Conservation (phyloP, 2,888 invertebrate species). For the Conchocele bisecta region DNA sequence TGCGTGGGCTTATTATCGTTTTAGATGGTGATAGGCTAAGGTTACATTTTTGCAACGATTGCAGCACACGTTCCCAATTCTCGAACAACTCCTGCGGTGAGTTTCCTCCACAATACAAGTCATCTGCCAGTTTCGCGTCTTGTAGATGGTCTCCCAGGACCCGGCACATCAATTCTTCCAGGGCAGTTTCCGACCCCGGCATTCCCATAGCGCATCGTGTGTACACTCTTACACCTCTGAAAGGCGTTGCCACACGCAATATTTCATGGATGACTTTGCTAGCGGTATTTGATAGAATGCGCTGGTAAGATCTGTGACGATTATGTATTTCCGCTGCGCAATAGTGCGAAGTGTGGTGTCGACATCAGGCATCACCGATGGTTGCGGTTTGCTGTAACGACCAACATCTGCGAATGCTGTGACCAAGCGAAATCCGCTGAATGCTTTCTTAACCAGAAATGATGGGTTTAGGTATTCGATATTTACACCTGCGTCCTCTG, state of each 20-base stretch:
- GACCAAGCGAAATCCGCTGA: slow-evolving; percentile 6
- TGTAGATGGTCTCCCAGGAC: neutral
- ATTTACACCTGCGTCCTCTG: neutral
- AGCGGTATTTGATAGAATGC: neutral
- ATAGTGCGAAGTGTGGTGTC: neutral
- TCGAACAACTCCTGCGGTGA: neutral
- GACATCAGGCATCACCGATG: slow-evolving; percentile 11
- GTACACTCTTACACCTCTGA: neutral
- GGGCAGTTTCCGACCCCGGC: slow-evolving; percentile 60
- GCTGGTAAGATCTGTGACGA: neutral
- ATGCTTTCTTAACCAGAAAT: neutral
- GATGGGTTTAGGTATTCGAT: too few species aligned
- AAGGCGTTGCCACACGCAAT: slow-evolving; percentile 53
- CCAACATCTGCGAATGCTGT: slow-evolving; percentile 47
- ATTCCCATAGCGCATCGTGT: slow-evolving; percentile 60
- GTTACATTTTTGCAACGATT: slow-evolving; percentile 18
- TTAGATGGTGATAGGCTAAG: slow-evolving; percentile 43
- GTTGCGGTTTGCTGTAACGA: slow-evolving; percentile 42
- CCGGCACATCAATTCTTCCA: neutral
- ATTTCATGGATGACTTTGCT: neutral
- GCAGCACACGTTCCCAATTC: slow-evolving; percentile 4
- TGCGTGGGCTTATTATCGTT: slow-evolving; percentile 42
- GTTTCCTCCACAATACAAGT: neutral
- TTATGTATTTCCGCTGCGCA: neutral
- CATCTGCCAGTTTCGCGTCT: neutral